phyloP scores from a whole-genome alignment of 2,113 vertebrate genomes.

The Brevimyrus niger region DNA sequence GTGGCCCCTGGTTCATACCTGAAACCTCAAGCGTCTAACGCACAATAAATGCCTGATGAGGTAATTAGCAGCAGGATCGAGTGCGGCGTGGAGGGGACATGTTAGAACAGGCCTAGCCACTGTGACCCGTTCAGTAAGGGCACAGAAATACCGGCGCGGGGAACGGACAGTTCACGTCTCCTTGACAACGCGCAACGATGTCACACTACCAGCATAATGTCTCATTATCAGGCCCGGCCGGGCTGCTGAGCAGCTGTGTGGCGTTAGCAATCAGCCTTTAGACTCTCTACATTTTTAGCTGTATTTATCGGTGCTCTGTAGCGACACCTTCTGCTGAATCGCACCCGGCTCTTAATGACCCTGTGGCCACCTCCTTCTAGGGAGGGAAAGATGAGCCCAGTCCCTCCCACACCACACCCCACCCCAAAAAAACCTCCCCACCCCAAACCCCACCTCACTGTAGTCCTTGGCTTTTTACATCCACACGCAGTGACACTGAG shows the following conservation, averaged over 20 bases:
- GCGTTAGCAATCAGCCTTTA: not conserved
- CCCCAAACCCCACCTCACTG: not conserved
- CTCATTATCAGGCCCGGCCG: not conserved
- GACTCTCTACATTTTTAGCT: not conserved
- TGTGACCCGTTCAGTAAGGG: not conserved
- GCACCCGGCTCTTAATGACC: not conserved
- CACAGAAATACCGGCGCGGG: not conserved
- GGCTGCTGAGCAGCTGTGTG: not conserved
- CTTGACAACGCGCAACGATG: not conserved
- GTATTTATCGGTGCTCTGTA: not conserved
- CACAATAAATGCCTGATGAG: not conserved
- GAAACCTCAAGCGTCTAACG: not conserved
- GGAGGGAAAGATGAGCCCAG: not conserved
- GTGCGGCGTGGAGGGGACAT: not conserved
- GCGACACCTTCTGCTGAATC: not conserved
- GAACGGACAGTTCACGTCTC: not conserved
- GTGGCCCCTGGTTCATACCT: not conserved
- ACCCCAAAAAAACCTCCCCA: not conserved
- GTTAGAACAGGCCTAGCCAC: not conserved
- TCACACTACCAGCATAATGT: not conserved
- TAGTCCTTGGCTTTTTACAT: not conserved
- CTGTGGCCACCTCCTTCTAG: not conserved
- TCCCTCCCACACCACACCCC: not conserved
- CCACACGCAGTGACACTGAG: not conserved
- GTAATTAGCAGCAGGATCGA: not conserved